These are phyloP conservation scores for Listronotus bonariensis DNA, from an alignment of 1,140 invertebrate genomes.

Conservation along the genomic window DNA sequence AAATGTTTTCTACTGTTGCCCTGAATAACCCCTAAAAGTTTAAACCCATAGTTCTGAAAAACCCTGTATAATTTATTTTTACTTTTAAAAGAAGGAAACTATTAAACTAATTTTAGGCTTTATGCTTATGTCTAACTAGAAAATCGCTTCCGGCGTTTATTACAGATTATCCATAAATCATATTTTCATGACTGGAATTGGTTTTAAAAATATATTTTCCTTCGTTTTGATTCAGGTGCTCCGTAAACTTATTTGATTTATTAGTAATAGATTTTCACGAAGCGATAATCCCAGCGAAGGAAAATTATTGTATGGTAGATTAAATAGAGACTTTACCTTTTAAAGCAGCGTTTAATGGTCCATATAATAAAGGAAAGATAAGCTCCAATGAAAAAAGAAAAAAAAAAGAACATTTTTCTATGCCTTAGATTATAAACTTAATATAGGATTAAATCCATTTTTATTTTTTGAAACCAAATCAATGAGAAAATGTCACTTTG, in stretches of 20 bases:
- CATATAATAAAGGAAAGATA: constrained; percentile 24
- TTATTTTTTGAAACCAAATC: too few relatives aligned
- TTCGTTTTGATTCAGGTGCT: constrained; percentile 28
- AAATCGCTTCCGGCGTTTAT: constrained; percentile 23
- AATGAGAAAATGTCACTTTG: too few relatives aligned
- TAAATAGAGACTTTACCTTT: constrained; percentile 32
- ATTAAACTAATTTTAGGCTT: too few relatives aligned
- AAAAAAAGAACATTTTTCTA: constrained; percentile 11
- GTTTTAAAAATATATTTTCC: constrained; percentile 29
- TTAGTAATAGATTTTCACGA: constrained; percentile 25
- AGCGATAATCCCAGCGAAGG: constrained; percentile 22
- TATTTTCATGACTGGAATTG: constrained; percentile 20
- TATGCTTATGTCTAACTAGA: neutral
- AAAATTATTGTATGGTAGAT: constrained; percentile 25
- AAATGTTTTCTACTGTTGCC: too few relatives aligned
- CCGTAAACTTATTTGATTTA: constrained; percentile 27
- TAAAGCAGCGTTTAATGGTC: constrained; percentile 26
- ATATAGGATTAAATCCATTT: too few relatives aligned
- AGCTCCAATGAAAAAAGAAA: neutral
- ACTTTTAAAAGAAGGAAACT: too few relatives aligned
- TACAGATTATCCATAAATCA: constrained; percentile 16
- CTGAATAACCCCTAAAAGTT: too few relatives aligned
- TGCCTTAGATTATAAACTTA: neutral
- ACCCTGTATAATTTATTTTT: too few relatives aligned
- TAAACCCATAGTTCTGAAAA: too few relatives aligned